phyloP scores from a whole-genome alignment of 2,797 vertebrate species.

The Intellagama lesueurii region DNA sequence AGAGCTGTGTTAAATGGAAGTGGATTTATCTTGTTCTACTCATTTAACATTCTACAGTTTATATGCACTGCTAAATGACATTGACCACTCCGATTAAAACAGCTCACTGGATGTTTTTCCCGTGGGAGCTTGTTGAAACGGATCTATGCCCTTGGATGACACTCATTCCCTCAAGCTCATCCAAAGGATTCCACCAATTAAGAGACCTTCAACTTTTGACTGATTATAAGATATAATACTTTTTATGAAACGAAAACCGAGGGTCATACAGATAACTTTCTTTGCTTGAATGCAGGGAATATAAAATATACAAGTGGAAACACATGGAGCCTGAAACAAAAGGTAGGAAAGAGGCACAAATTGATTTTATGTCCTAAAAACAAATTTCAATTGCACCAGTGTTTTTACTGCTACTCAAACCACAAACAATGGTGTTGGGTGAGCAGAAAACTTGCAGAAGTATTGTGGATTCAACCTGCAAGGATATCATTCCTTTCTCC shows the following conservation, averaged over 20 bases:
- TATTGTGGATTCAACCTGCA: conserved; percentile 33
- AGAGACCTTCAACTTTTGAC: conserved; percentile 68
- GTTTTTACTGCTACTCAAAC: conserved; percentile 53
- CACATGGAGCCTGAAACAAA: conserved; percentile 56
- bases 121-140: neutral
- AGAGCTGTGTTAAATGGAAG: conserved; percentile 40
- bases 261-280: conserved; percentile 62
- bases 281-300: conserved; percentile 44
- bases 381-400: conserved; percentile 43
- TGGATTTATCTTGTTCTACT: conserved; percentile 51
- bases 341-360: conserved; percentile 54
- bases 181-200: conserved; percentile 62
- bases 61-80: conserved; percentile 65
- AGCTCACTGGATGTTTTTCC: neutral
- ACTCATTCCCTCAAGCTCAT: conserved; percentile 49
- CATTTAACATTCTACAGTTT: conserved; percentile 46
- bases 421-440: conserved; percentile 40
- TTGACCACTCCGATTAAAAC: conserved; percentile 66
- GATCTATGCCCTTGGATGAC: neutral
- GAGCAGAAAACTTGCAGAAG: neutral
- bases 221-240: conserved; percentile 65
- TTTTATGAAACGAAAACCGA: conserved; percentile 70
- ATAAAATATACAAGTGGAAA: conserved; percentile 28
- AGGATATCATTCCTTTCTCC: conserved; percentile 37
- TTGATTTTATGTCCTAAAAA: conserved; percentile 32